Base-by-base conservation (phyloP, 1,140 invertebrate genomes). In the Zaprionus capensis region DNA sequence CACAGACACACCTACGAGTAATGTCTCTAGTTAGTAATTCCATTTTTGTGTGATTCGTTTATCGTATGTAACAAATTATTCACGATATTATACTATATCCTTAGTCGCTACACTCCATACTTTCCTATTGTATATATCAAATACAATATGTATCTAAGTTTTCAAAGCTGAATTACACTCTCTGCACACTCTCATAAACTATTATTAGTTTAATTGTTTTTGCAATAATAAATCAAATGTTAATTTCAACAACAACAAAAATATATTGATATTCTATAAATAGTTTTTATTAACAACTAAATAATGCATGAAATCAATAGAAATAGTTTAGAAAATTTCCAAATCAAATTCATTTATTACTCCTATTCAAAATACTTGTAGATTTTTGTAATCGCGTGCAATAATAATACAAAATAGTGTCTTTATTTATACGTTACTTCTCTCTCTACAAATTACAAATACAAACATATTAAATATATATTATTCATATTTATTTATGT, bases 81-180 rank as follows among this genome's bases (percentile, higher is more conserved):
- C 57, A 61, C 44, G 34, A 51, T 71, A 62, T 67, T 81, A 67
- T 34, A 11, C 9, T 61, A 69, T 71, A 36, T 79, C 53, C 59
- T 69, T 72, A 80, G 63, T 77, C 38, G 20, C 55, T 79, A 76
- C 55, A 81, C 76, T 66, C 56, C 31, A 72, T 73, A 51, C 61
- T 62, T 66, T 86, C 82, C 82, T 85, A 61, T 61, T 85, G 79
- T 85, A 85, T 61, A 81, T 82, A 77, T 67, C n/a, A 58, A 49
- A 76, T 63, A 64, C 53, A 31, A 51, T 51, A 51, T 12, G 20
- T 56, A 56, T 26, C 53, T 58, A 58, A 58, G 20, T 58, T 36
- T 58, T 58, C 4, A 57, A 58, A 56, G 9, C 9, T 49, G 11
- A 31, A 44, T n/a, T 26, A 26, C 26, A 17, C n/a, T 22, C 46